A percentile compares a stretch with the other conserved stretches of the same genome.
These are phyloP conservation scores for Tachina grossa DNA, from an alignment of 2,888 invertebrate species.

Conservation along the genomic window DNA sequence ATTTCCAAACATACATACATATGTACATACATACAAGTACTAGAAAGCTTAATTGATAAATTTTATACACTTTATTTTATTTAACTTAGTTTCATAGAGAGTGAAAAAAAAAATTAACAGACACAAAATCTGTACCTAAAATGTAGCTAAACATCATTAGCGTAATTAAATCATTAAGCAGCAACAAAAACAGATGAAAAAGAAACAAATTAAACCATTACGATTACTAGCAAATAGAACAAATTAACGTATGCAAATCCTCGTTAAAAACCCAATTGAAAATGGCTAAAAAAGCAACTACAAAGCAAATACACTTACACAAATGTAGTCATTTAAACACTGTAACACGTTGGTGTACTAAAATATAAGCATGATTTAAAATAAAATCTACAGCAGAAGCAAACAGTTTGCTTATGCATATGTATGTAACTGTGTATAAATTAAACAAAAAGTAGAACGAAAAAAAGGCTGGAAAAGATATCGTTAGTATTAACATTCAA, in stretches of 20 bases:
- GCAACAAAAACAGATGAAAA: slow-evolving; percentile 46
- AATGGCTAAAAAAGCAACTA: slow-evolving; percentile 59
- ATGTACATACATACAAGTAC: neutral
- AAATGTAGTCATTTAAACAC: slow-evolving; percentile 3
- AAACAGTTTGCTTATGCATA: slow-evolving; percentile 30
- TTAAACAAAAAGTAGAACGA: slow-evolving; percentile 46
- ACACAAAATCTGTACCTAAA: slow-evolving; percentile 56
- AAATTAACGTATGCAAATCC: slow-evolving; percentile 72
- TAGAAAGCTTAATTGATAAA: slow-evolving; percentile 39
- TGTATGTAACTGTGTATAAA: neutral
- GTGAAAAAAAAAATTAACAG: slow-evolving; percentile 24
- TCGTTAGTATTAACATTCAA: slow-evolving; percentile 45
- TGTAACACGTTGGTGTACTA: neutral
- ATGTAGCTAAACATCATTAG: slow-evolving; percentile 68
- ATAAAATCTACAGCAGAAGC: slow-evolving; percentile 23
- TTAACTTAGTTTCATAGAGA: slow-evolving; percentile 42
- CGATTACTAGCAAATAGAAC: slow-evolving; percentile 66
- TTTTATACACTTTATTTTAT: slow-evolving; percentile 61
- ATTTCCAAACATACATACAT: neutral
- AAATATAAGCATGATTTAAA: slow-evolving; percentile 37
- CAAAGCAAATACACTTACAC: slow-evolving; percentile 25
- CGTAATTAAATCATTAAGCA: slow-evolving; percentile 68
- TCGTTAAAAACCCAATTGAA: slow-evolving; percentile 71
- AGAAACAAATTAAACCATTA: slow-evolving; percentile 53
- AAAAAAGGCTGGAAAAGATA: slow-evolving; percentile 31